Base-by-base conservation (phyloP, 1,140 invertebrate genomes). In the Druon quercuslanigerum region DNA sequence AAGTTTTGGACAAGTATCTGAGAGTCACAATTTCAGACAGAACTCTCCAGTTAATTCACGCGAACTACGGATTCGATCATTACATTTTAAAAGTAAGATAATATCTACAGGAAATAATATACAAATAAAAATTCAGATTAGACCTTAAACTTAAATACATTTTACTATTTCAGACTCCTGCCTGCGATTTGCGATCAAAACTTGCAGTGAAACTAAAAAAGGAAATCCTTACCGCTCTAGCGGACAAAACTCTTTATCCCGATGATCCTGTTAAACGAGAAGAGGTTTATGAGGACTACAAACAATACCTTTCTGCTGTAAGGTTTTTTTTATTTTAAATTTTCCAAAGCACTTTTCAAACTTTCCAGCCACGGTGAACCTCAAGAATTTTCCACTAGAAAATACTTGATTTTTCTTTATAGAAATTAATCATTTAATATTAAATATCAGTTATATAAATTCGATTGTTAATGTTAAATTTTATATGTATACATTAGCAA, bases 21-120 rank as follows among this genome's bases (percentile, higher is more conserved):
- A 93, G 93, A 19, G 92, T 97, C 0, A 92, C 94, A 17, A 94
- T 98, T 0, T 99, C 99, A 16, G 90, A 95, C 66, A 91, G 97
- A 81, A 95, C 97, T 3, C 90, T 98, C 40, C 90, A 94, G 83
- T 92, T 98, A 71, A 98, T 99, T 79, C 96, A 99, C 92, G 93
- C 98, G 77, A 92, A 96, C 85, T 96, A 96, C 93, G 98, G 99
- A 33, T 96, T 99, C 84, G 99, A 99, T 92, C 94, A 96, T 90
- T 99, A 99, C 92, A 92, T 99, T 81, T 92, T 99, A 6, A 95
- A 97, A 92, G 96, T 96, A 89, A 82, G 77, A 72, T 25, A 20
- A 71, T 54, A 19, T 71, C 11, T 76, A 75, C 56, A 73, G 74
- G 72, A 71, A 51, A 46, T 13, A 50, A 50, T 16, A 72, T 70